Evolutionary conservation across 2,113 vertebrate species (phyloP), one percentile per base, ranked within the genome.

Genomic region (Elachura formosa): DNA sequence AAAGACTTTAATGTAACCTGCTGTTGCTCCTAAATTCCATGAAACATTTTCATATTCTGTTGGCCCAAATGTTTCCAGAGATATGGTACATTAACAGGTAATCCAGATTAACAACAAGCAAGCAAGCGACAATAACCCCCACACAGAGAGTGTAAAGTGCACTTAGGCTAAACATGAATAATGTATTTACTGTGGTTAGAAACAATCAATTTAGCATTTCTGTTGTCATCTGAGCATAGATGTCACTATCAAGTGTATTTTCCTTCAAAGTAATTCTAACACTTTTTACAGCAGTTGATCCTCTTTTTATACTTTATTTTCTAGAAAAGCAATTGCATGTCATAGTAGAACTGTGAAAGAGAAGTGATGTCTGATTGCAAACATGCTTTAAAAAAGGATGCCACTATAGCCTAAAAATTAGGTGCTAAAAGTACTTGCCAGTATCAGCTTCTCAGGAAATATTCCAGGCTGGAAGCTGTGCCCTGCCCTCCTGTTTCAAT

Each of bases 381-480:
- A 31, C 5, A 62, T 4, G 24, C 19, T 67, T 61, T 4, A 66
- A 45, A 81, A 14, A 56, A 6, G 3, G 9, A 33, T 76, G 18
- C 10, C 31, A 49, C 18, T 64, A 9, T 55, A 51, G 34, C 29
- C 55, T 71, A 76, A 87, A 91, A 34, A 94, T 94, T 82, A 94
- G 58, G 75, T 84, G 87, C 14, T 94, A 38, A 61, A 61, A 90
- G 68, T 56, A 36, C 5, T 33, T 33, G 29, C 14, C 33, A 71
- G 40, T 71, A 48, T 77, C 58, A 67, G 18, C 16, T 93, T 43
- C 90, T 89, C 84, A 94, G 66, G 68, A 96, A 91, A 87, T 71
- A 67, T 16, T 87, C 24, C 51, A 61, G 63, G 17, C 33, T 77
- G 49, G 12, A 76, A 94, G 58, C 48, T 93, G 82, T 87, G 20